Evolutionary conservation across 2,888 invertebrate species (phyloP).

Genomic region (Melanargia galathea): DNA sequence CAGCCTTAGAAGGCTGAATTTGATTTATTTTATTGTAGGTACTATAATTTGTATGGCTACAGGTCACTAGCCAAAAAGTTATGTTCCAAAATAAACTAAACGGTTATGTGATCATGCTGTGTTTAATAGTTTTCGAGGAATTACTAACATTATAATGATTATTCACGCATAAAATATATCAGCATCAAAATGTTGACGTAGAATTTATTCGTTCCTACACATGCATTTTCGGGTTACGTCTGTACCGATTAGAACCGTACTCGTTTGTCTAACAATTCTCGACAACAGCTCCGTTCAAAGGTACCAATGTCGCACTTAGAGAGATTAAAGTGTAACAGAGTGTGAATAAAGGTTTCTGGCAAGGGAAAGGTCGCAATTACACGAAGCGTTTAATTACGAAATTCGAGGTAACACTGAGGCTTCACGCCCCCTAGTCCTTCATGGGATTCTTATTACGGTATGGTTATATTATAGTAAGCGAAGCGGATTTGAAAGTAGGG

Average conservation of each 20-base stretch:
- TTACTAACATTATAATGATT: no score
- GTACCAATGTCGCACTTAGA: constrained; percentile 53
- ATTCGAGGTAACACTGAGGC: constrained; percentile 75
- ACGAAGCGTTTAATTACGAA: constrained; percentile 80
- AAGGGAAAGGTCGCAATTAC: constrained; percentile 70
- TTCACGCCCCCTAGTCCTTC: constrained; percentile 74
- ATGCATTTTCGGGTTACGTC: constrained; percentile 17
- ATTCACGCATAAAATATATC: constrained; percentile 10
- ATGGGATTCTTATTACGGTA: constrained; percentile 62
- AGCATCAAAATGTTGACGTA: constrained; percentile 1
- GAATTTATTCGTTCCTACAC: background rate
- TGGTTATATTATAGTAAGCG: constrained; percentile 14
- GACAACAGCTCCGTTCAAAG: constrained; percentile 21
- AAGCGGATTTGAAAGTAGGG: background rate
- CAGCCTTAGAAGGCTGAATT: no score
- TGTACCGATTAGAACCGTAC: constrained; percentile 4
- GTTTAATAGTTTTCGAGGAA: background rate
- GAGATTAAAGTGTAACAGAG: constrained; percentile 61
- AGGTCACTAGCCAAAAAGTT: background rate
- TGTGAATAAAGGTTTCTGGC: constrained; percentile 58
- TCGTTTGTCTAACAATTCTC: background rate
- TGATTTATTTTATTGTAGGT: no score
- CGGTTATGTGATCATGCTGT: background rate
- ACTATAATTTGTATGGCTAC: background rate
- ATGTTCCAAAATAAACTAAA: background rate